Evolutionary conservation across 1,140 invertebrate genomes (phyloP), one percentile per base, ranked within the genome.

Genomic region (Aphis craccivora): DNA sequence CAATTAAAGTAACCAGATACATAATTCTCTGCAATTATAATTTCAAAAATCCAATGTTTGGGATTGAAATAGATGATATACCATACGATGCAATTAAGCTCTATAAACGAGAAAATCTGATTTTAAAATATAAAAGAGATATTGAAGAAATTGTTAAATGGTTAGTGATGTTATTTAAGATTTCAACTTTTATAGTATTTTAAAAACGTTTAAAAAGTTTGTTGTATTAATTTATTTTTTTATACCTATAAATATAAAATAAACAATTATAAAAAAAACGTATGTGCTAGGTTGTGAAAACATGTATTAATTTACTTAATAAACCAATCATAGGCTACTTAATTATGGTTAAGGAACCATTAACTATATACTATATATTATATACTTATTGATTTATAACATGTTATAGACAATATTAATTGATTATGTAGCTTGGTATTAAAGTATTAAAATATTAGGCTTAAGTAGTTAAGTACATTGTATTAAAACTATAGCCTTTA

Each of bases 1-100:
- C 91, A 53, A 93, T 93, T 20, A 93, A 93, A 93, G 48, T 18
- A 93, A 55, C 91, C 23, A 48, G 91, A 30, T 93, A 93, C 23
- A 51, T 93, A 30, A 35, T 93, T 14, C 48, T 93, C 23, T 22
- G 91, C 40, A 84, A 48, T 37, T 55, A 93, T 35, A 51, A 86
- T 53, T 84, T 86, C 35, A 93, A 93, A 93, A 53, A 93, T 55
- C 81, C 91, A 25, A 40, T 53, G 1, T 55, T 93, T 37, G 2
- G 3, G 14, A 93, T 93, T 11, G 7, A 14, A 51, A 93, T 55
- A 53, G 37, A 93, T 37, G 91, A 93, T 30, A 30, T 93, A 86
- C 91, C 91, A 40, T 20, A 40, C 0, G 81, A 93, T n/a, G 91
- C 81, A 30, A 84, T 93, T 48, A 37, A 86, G 23, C 37, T 93